Evolutionary conservation across 2,113 vertebrate genomes (phyloP).

Genomic region (Microcebus jonahi): DNA sequence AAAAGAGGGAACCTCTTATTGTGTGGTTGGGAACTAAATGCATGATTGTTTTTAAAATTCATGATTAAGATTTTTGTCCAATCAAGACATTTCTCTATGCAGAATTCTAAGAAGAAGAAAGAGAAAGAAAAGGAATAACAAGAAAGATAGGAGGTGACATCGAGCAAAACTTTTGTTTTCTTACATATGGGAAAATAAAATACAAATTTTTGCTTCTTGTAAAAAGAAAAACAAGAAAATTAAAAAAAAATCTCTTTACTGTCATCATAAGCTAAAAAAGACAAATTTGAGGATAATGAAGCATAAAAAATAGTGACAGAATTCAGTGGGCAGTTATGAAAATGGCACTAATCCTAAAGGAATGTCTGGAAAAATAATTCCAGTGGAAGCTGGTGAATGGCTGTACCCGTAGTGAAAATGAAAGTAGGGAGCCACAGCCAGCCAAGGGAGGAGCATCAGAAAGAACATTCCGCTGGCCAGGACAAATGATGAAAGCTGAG

Average conservation of each 20-base stretch:
- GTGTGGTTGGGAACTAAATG: not conserved
- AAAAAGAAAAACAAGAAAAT: constrained; percentile 1
- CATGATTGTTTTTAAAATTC: not conserved
- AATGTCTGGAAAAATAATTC: constrained; percentile 73
- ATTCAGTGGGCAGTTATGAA: constrained; percentile 12
- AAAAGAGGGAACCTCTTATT: not conserved
- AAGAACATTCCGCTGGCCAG: constrained; percentile 57
- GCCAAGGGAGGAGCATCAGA: constrained; percentile 40
- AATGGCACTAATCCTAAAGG: constrained; percentile 45
- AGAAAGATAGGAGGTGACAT: not conserved
- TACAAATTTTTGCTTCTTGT: not conserved
- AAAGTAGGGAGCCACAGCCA: constrained; percentile 66
- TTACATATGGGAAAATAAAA: not conserved
- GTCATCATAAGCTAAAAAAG: not conserved
- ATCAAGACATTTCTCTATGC: not conserved
- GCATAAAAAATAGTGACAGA: not conserved
- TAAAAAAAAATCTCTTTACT: not conserved
- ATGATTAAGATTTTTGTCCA: not conserved
- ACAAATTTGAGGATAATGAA: not conserved
- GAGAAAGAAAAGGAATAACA: not conserved
- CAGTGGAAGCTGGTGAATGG: constrained; percentile 59
- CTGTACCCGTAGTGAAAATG: constrained; percentile 72
- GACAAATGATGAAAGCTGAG: constrained; percentile 64
- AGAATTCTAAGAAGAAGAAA: not conserved
- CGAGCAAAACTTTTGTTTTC: not conserved